phyloP scores from a whole-genome alignment of 2,888 invertebrate genomes.

The Polietes domitor region DNA sequence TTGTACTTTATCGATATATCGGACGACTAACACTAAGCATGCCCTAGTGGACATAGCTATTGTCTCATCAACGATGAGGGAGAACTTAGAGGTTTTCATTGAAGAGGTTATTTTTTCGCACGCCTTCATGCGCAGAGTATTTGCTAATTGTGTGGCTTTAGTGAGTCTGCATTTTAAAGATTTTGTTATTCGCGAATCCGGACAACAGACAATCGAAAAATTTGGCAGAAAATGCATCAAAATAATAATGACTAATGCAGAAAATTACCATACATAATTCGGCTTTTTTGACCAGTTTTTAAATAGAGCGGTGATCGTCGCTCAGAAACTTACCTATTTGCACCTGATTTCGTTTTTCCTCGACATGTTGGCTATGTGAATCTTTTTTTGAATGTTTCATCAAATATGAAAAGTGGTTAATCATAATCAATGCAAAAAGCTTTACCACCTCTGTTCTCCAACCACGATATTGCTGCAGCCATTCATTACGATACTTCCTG shows the following conservation, averaged over 20 bases:
- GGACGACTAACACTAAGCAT: slow-evolving; percentile 25
- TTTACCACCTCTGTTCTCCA: too few species aligned
- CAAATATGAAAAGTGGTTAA: not conserved
- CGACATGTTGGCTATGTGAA: slow-evolving; percentile 33
- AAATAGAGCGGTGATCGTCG: not conserved
- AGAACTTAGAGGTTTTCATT: slow-evolving; percentile 40
- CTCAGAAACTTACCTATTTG: slow-evolving; percentile 26
- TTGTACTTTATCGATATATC: slow-evolving; percentile 14
- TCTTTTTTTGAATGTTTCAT: slow-evolving; percentile 16
- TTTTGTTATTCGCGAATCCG: slow-evolving; percentile 52
- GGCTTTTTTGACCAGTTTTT: slow-evolving; percentile 26
- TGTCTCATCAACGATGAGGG: slow-evolving; percentile 49
- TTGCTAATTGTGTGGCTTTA: slow-evolving; percentile 29
- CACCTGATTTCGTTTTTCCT: slow-evolving; percentile 34
- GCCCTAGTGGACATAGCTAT: slow-evolving; percentile 32
- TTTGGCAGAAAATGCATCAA: slow-evolving; percentile 47
- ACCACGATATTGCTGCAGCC: too few species aligned
- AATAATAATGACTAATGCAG: slow-evolving; percentile 47
- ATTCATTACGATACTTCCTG: too few species aligned
- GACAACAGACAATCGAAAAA: too few species aligned
- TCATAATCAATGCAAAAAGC: too few species aligned
- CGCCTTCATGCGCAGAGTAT: not conserved
- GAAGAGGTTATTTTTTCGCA: not conserved
- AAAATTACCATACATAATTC: slow-evolving; percentile 57
- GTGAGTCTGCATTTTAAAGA: slow-evolving; percentile 37